Percentiles rank a stretch among this genome's conserved stretches.
These are phyloP conservation scores for Tortrix viridana DNA, from an alignment of 2,888 invertebrate genomes.

Conservation along the genomic window DNA sequence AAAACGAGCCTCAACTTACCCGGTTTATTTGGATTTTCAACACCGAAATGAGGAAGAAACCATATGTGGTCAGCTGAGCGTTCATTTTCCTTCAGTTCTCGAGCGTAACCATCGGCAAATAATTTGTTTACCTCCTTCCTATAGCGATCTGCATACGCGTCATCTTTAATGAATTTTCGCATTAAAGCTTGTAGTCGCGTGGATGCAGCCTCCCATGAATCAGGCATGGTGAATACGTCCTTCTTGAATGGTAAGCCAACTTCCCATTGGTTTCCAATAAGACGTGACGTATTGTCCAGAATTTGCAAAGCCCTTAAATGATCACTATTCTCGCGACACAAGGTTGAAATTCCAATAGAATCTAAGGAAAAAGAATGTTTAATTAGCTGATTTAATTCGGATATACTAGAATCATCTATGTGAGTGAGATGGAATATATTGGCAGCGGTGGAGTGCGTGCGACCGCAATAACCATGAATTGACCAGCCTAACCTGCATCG, in stretches of 20 bases:
- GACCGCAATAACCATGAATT: slow-evolving; percentile 39
- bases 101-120: no score
- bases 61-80: slow-evolving; percentile 34
- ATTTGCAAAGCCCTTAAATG: slow-evolving; percentile 41
- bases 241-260: no score
- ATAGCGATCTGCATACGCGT: no score
- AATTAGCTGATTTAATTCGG: slow-evolving; percentile 39
- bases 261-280: slow-evolving; percentile 41
- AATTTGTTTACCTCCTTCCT: no score
- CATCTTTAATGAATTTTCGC: no score
- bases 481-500: slow-evolving; percentile 41
- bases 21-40: slow-evolving; percentile 41
- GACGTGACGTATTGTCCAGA: slow-evolving; percentile 41
- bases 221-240: no score
- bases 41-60: slow-evolving; percentile 42
- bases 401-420: slow-evolving; percentile 18
- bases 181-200: no score
- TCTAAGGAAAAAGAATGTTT: slow-evolving; percentile 41
- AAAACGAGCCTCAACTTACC: slow-evolving; percentile 41
- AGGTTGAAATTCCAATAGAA: slow-evolving; percentile 42
- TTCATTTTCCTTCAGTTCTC: slow-evolving; percentile 38
- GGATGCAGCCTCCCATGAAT: no score
- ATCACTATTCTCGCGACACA: slow-evolving; percentile 41
- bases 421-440: slow-evolving; percentile 38
- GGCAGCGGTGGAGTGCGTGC: slow-evolving; percentile 34